These are phyloP conservation scores for Myrmecophaga tridactyla DNA, from an alignment of 2,113 vertebrate species.

Conservation along the genomic window DNA sequence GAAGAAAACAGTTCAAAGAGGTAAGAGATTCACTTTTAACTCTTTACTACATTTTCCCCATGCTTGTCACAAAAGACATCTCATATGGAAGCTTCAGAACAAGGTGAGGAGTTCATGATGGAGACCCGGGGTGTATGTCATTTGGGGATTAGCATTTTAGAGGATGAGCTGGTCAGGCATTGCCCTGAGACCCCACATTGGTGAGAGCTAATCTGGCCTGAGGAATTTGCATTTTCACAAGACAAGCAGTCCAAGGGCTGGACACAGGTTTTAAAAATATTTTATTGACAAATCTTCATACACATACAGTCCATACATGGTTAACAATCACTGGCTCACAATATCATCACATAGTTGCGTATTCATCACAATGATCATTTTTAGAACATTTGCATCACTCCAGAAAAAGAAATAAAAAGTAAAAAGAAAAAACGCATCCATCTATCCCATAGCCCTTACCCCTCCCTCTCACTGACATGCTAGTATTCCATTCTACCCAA, in stretches of 20 bases:
- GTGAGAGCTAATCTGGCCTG: not conserved
- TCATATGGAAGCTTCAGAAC: conserved; percentile 72
- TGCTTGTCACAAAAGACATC: conserved; percentile 81
- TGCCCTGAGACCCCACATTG: conserved; percentile 65
- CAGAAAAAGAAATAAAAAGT: no score
- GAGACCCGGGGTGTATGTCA: conserved; percentile 66
- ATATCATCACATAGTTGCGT: no score
- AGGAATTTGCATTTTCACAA: not conserved
- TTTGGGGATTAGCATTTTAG: conserved; percentile 66
- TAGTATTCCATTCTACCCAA: no score
- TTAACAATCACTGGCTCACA: no score
- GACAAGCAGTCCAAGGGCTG: not conserved
- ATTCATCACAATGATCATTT: no score
- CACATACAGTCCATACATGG: no score
- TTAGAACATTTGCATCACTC: no score
- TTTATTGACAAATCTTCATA: no score
- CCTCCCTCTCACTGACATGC: no score
- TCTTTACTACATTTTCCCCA: conserved; percentile 83
- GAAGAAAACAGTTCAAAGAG: conserved; percentile 90
- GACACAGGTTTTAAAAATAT: not conserved
- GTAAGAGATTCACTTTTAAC: conserved; percentile 88
- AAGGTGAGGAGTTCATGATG: conserved; percentile 79
- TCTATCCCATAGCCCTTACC: no score
- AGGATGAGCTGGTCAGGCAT: conserved; percentile 71
- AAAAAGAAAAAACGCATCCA: no score